phyloP scores from a whole-genome alignment of 2,888 invertebrate genomes.

The Amphipyra berbera region DNA sequence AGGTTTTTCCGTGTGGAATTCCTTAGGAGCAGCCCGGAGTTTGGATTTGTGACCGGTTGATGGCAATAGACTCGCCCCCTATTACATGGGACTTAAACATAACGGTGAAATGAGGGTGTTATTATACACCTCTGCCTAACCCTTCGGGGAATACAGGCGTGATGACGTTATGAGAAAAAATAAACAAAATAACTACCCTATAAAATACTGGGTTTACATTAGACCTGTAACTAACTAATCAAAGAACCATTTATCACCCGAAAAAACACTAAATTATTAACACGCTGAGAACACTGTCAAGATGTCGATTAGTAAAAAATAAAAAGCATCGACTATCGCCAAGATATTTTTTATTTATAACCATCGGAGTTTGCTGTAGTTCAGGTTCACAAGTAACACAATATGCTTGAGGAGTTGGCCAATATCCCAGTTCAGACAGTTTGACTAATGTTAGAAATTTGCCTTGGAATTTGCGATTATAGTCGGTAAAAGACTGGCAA shows the following conservation, averaged over 20 bases:
- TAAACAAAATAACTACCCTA: too few species aligned
- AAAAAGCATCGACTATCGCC: conserved; percentile 46
- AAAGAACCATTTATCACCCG: conserved; percentile 4
- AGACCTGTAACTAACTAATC: neutral
- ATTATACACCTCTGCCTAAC: too few species aligned
- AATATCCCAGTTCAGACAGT: conserved; percentile 40
- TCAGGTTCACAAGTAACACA: conserved; percentile 60
- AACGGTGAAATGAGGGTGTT: too few species aligned
- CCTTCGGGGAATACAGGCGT: too few species aligned
- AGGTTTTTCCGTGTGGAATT: too few species aligned
- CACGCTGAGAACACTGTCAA: conserved; percentile 52
- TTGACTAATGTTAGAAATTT: conserved; percentile 36
- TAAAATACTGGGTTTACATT: too few species aligned
- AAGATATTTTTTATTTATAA: conserved; percentile 55
- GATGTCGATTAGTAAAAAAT: conserved; percentile 56
- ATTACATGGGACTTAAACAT: too few species aligned
- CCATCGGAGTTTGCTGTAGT: conserved; percentile 46
- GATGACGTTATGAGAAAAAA: too few species aligned
- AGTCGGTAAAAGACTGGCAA: conserved; percentile 7
- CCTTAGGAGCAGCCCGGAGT: too few species aligned
- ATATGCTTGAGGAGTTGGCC: conserved; percentile 44
- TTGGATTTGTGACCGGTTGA: too few species aligned
- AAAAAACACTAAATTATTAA: conserved; percentile 19
- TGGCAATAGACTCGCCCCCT: too few species aligned
- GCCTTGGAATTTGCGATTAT: conserved; percentile 33